phyloP scores from a whole-genome alignment of 2,888 invertebrate genomes.

The Anaspis maculata region DNA sequence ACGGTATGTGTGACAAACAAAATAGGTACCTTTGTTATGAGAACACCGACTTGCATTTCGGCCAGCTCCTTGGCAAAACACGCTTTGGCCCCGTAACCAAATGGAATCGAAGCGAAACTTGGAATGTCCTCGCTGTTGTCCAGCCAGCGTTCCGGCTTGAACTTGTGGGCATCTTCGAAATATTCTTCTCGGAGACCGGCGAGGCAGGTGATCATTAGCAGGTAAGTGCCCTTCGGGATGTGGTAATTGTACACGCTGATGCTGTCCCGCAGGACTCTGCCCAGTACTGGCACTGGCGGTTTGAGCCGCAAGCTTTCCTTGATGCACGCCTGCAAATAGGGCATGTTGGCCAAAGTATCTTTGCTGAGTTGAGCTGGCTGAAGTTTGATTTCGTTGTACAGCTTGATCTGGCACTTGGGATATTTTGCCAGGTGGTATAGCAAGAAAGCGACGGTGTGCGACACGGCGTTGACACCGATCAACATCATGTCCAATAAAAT shows the following conservation, averaged over 20 bases:
- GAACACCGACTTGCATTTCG: conserved; percentile 50
- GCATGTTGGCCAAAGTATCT: conserved; percentile 34
- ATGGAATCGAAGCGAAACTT: conserved; percentile 54
- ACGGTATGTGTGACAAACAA: background rate
- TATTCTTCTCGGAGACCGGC: conserved; percentile 54
- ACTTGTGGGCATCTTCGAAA: conserved; percentile 55
- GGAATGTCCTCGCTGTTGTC: conserved; percentile 38
- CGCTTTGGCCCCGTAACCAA: conserved; percentile 54
- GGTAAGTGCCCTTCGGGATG: conserved; percentile 48
- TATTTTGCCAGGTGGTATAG: conserved; percentile 60
- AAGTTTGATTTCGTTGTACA: conserved; percentile 52
- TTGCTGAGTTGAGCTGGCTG: conserved; percentile 17
- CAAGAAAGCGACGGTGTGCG: conserved; percentile 54
- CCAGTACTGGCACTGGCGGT: conserved; percentile 57
- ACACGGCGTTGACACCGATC: conserved; percentile 56
- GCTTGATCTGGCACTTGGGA: conserved; percentile 52
- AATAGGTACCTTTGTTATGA: conserved; percentile 48
- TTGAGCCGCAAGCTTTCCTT: conserved; percentile 56
- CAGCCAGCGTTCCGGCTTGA: conserved; percentile 57
- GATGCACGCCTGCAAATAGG: conserved; percentile 56
- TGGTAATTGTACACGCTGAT: conserved; percentile 53
- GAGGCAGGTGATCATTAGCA: conserved; percentile 58
- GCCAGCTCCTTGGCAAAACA: conserved; percentile 56
- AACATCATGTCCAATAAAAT: conserved; percentile 57
- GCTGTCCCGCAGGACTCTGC: conserved; percentile 51